Percentiles rank a stretch among this genome's conserved stretches.
These are phyloP conservation scores for Spisula solida DNA, from an alignment of 2,888 invertebrate genomes.

Conservation along the genomic window DNA sequence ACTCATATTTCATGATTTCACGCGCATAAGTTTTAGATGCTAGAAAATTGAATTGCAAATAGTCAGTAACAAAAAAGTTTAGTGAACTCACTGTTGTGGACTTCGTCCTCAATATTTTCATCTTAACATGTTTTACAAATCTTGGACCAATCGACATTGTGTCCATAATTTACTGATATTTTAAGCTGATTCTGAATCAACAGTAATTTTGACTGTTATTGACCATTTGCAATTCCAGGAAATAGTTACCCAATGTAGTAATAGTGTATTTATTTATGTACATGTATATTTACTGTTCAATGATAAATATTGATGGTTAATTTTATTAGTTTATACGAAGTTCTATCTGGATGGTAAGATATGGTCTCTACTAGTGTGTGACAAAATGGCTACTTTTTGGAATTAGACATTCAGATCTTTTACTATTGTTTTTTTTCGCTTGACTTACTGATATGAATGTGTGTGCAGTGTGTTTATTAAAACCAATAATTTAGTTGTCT, in stretches of 20 bases:
- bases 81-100: no score
- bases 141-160: no score
- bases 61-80: background rate
- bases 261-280: background rate
- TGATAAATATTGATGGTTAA: conserved; percentile 15
- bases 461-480: conserved; percentile 9
- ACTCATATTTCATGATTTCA: no score
- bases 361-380: conserved; percentile 36
- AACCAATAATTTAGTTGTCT: background rate
- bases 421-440: background rate
- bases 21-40: background rate
- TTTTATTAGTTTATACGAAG: conserved; percentile 48
- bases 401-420: background rate
- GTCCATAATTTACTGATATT: no score
- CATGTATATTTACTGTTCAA: background rate
- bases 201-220: background rate
- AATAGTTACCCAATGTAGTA: background rate
- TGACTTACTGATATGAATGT: conserved; percentile 12
- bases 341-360: conserved; percentile 43
- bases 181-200: no score
- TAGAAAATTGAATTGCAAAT: background rate
- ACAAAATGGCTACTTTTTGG: conserved; percentile 22
- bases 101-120: no score
- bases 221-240: background rate
- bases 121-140: no score